Base-by-base conservation (phyloP, 2,113 vertebrate genomes). In the Ploceus nigricollis region DNA sequence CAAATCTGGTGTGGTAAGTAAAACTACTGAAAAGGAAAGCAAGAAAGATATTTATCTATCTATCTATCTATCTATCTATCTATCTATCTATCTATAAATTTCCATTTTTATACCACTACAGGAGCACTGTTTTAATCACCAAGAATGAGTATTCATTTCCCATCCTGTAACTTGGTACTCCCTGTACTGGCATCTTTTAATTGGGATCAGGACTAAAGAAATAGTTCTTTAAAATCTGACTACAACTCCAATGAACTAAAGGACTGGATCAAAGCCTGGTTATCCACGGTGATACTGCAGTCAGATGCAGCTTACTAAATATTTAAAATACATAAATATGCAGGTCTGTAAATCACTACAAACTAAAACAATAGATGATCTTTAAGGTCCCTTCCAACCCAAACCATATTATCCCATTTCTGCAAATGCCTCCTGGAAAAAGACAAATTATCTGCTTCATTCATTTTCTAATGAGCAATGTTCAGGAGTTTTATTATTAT, bases 401-500 rank as follows among this genome's bases (percentile, higher is more conserved):
- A 83, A 83, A 44, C 31, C 19, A 70, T 42, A 63, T 8, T 19
- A 83, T 50, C 24, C 33, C 6, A 56, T 37, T 54, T 84, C 91
- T 77, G 61, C 84, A 95, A 71, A 60, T 45, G 63, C 69, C 85
- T 91, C 81, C 87, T 94, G 81, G 93, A 96, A 90, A 71, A 91
- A 78, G 47, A 86, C 31, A 94, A n/a, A 92, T 82, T 78, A 92
- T 40, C 39, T 58, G 80, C 89, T 94, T 93, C 94, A 87, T 81
- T 94, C 88, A 31, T 68, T 96, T 95, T 89, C 92, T 96, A 96
- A 95, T 65, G 89, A 93, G 84, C 77, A 89, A 42, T 42, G 58
- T 81, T 83, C 94, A 57, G 37, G 75, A 21, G 2, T 71, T 93
- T 96, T 93, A 92, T 94, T 97, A 91, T 96, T 96, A 96, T 94